These are phyloP conservation scores for Montipora capricornis DNA, from an alignment of 64 coral and sea anemone genomes.

Conservation along the genomic window DNA sequence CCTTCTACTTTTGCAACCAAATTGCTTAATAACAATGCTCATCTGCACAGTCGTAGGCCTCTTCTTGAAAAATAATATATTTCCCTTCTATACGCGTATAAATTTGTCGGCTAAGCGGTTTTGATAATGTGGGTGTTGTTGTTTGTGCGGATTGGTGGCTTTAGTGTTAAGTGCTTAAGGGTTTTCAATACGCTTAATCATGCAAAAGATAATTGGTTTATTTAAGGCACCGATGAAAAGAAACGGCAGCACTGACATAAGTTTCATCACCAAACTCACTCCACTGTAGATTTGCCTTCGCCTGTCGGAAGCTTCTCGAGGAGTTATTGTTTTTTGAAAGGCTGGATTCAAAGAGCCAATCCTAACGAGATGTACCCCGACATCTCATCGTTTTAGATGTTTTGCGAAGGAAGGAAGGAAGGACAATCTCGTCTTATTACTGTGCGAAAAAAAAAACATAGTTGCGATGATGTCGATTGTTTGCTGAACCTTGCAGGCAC, in stretches of 20 bases:
- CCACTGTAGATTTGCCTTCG: neutral
- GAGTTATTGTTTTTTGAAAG: neutral
- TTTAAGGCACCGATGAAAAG: neutral
- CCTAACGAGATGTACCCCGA: too few species aligned
- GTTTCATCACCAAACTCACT: neutral
- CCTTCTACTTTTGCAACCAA: too few species aligned
- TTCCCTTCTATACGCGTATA: too few species aligned
- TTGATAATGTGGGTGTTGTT: neutral
- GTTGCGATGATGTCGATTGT: too few species aligned
- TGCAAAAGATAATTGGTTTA: neutral
- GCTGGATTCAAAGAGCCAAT: too few species aligned
- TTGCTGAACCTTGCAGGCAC: too few species aligned
- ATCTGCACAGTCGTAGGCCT: too few species aligned
- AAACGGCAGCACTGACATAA: neutral
- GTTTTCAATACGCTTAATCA: neutral
- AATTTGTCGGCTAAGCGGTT: neutral
- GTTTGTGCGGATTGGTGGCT: neutral
- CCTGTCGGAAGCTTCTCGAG: neutral
- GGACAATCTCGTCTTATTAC: neutral
- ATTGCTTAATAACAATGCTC: too few species aligned
- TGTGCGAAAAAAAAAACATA: neutral
- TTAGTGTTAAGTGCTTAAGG: slow-evolving; percentile 6
- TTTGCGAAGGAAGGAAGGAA: neutral
- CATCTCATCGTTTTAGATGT: neutral
- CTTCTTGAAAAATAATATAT: too few species aligned